A percentile compares a stretch with the other conserved stretches of the same genome.
These are phyloP conservation scores for Catagonus wagneri DNA, from an alignment of 2,113 vertebrate genomes.

Conservation along the genomic window DNA sequence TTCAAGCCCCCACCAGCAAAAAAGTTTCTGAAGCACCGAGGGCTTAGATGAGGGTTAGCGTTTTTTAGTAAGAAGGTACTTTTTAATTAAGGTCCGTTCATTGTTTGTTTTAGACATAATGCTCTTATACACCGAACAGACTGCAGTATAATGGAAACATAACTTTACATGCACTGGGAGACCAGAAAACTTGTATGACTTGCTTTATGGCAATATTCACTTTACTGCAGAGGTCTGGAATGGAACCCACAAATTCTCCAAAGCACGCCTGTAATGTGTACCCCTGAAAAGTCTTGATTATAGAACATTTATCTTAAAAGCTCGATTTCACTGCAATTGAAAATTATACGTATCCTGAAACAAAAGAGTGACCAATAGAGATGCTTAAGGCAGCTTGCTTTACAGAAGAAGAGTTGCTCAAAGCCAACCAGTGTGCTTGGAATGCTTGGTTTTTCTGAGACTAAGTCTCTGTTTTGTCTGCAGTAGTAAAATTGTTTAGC, in stretches of 20 bases:
- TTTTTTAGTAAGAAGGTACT: background rate
- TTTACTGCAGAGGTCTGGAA: background rate
- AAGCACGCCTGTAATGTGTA: background rate
- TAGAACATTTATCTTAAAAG: slow-evolving; percentile 6
- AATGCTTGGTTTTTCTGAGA: background rate
- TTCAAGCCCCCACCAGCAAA: background rate
- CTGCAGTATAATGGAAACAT: background rate
- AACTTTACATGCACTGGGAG: background rate
- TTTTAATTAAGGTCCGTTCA: background rate
- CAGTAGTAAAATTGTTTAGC: background rate
- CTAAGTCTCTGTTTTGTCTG: background rate
- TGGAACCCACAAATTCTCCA: background rate
- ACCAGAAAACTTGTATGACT: background rate
- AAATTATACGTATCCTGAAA: background rate
- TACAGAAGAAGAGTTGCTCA: background rate
- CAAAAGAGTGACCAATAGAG: background rate
- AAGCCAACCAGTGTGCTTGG: background rate
- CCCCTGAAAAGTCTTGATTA: background rate
- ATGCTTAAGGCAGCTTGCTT: background rate
- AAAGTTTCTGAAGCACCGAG: background rate
- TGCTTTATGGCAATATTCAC: background rate
- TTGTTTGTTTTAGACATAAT: background rate
- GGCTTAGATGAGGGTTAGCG: background rate
- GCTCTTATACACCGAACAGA: background rate
- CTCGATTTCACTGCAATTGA: background rate